These are phyloP conservation scores for Ariolimax columbianus DNA, from an alignment of 2,888 invertebrate species.

Conservation along the genomic window DNA sequence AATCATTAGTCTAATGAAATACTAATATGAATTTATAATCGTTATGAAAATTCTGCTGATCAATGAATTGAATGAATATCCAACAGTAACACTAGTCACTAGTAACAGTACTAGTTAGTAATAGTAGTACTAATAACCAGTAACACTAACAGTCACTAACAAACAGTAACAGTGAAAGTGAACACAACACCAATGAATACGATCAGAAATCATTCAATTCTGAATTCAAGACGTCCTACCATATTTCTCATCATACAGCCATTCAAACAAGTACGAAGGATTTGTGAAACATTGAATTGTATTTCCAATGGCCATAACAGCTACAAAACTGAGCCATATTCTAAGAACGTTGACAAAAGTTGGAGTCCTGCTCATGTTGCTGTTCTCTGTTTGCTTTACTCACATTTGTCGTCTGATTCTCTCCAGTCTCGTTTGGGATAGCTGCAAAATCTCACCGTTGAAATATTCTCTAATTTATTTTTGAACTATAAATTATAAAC, in stretches of 20 bases:
- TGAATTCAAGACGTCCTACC: no score
- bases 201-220: no score
- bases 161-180: no score
- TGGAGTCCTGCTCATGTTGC: not conserved
- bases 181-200: no score
- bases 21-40: no score
- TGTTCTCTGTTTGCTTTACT: not conserved
- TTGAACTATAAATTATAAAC: not conserved
- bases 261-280: constrained; percentile 60
- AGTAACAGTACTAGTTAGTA: no score
- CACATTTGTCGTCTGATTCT: not conserved
- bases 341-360: constrained; percentile 58
- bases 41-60: no score
- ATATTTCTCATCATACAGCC: constrained; percentile 61
- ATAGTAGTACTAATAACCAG: no score
- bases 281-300: constrained; percentile 69
- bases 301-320: constrained; percentile 71
- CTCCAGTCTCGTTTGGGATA: not conserved
- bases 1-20: no score
- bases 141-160: no score
- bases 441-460: not conserved
- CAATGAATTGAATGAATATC: no score
- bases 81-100: no score
- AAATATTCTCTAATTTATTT: not conserved
- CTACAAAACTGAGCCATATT: constrained; percentile 72